Evolutionary conservation across 2,888 invertebrate genomes (phyloP), one percentile per base, ranked within the genome.

Genomic region (Balanococcus diminutus): DNA sequence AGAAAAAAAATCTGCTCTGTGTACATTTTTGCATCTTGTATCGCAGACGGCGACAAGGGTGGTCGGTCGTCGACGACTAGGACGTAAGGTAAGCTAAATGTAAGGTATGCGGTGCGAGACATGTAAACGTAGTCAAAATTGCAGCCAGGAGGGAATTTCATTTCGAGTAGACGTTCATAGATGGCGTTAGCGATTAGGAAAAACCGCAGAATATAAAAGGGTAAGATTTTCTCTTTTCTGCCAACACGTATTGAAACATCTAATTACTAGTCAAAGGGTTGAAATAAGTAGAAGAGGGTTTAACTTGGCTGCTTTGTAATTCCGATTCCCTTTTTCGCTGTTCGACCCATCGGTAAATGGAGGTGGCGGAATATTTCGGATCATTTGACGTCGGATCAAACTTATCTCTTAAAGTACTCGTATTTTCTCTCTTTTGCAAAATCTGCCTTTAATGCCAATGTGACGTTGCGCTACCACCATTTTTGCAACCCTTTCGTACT

Each of bases 211-310:
- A 82, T 31, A 46, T 56, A 46, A 46, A 32, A 46, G 56, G 46
- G 81, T 51, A 79, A 79, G 75, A 79, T 85, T 85, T 39, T 36
- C 67, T 39, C 32, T 85, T 85, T 39, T 36, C 67, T 72, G 72
- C 79, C 79, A 51, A 85, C 85, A 85, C 85, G 85, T 85, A 85
- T 85, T 79, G 85, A 85, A 85, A 85, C 79, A 51, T 79, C 85
- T 85, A 85, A 85, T 85, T 85, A 85, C 85, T 75, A 85, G 79
- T 85, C 85, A 85, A 85, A 85, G 85, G 85, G 85, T 85, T 85
- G 85, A 85, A 67, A 85, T 85, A 85, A 75, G 79, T 75, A 75
- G 28, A 85, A 75, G 75, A 85, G 85, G 85, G 85, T 75, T 85
- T 85, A 75, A 85, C 75, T 75, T 46, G 11, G 85, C 46, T 51